Conservation (phyloP, 2,888 invertebrate species). For the Tolmerus cingulatus region DNA sequence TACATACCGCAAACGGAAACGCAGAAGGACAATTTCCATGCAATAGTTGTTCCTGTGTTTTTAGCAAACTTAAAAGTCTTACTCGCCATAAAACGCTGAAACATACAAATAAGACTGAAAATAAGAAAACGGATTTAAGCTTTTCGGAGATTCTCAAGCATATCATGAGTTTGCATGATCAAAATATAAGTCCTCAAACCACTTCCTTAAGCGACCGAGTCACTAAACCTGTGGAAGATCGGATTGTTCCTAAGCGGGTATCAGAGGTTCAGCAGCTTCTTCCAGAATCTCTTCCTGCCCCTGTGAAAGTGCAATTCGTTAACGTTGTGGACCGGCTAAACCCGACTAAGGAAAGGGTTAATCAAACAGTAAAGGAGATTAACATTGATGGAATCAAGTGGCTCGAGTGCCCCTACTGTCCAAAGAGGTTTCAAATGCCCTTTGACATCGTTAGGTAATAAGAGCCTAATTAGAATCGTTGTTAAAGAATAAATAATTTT, state of each 20-base stretch:
- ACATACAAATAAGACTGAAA: constrained; percentile 46
- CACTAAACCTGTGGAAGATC: background rate
- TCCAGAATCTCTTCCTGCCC: background rate
- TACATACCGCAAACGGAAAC: constrained; percentile 41
- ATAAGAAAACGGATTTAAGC: constrained; percentile 42
- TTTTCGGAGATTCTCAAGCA: constrained; percentile 52
- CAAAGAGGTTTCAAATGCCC: constrained; percentile 53
- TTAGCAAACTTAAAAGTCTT: constrained; percentile 51
- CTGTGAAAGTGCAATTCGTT: background rate
- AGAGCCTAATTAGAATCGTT: background rate
- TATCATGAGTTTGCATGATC: constrained; percentile 51
- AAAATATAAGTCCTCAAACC: background rate
- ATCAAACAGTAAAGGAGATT: constrained; percentile 49
- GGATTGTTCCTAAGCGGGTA: background rate
- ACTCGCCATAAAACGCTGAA: constrained; percentile 51
- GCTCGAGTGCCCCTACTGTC: constrained; percentile 54
- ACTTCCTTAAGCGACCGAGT: background rate
- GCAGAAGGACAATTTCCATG: constrained; percentile 48
- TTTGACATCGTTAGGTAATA: constrained; percentile 55
- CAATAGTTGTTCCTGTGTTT: constrained; percentile 51
- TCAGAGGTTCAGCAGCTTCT: background rate
- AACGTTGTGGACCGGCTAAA: constrained; percentile 50
- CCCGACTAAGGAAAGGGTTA: constrained; percentile 48
- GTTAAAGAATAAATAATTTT: background rate
- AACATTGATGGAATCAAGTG: constrained; percentile 45